Conservation (phyloP, 2,888 invertebrate genomes). For the Ophioninae sp. region DNA sequence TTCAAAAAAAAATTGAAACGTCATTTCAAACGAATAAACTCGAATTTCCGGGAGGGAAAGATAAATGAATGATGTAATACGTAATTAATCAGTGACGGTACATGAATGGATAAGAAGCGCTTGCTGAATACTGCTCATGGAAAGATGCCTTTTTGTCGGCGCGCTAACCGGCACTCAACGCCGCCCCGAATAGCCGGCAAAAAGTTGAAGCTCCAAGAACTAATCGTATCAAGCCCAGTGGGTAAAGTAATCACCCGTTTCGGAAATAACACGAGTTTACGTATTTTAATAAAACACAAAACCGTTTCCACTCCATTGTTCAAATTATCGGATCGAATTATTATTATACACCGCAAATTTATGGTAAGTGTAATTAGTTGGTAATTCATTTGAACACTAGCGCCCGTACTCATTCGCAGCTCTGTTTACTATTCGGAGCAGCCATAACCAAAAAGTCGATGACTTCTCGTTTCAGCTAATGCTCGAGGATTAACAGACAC, state of each 20-base stretch:
- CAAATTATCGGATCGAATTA: too few relatives aligned
- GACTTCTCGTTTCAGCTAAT: background rate
- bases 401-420: background rate
- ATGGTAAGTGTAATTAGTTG: background rate
- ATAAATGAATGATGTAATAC: too few relatives aligned
- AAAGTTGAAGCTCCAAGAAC: conserved; percentile 3
- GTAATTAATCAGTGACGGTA: too few relatives aligned
- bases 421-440: conserved; percentile 13
- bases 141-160: background rate
- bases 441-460: background rate
- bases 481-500: background rate
- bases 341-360: background rate
- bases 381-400: background rate
- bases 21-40: too few relatives aligned
- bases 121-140: background rate
- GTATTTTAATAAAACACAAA: background rate
- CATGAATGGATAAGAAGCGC: too few relatives aligned
- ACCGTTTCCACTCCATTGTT: background rate
- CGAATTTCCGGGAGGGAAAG: too few relatives aligned
- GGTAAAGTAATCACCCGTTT: background rate
- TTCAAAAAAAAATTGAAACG: too few relatives aligned
- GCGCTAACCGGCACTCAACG: background rate
- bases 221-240: background rate
- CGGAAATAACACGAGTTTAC: background rate
- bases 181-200: background rate